Evolutionary conservation across 2,888 invertebrate species (phyloP), one percentile per base, ranked within the genome.

Genomic region (Hololepta plana): DNA sequence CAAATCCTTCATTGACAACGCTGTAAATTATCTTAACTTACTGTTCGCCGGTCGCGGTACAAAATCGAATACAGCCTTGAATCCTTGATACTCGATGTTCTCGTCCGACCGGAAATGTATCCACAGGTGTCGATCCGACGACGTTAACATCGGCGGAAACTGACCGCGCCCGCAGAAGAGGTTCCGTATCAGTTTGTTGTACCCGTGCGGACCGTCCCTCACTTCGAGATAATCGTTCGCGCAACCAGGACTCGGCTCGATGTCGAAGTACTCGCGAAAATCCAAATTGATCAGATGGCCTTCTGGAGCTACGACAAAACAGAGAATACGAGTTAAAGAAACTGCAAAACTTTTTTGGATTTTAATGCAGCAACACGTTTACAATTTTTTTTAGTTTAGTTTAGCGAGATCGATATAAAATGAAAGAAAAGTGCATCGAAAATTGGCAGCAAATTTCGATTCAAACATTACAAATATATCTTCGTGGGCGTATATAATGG

Each of bases 171-270:
- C 81, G 46, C 84, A 85, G 48, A 59, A 76, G 39, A 60, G 64
- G n/a, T 68, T 67, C 25, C 45, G 37, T 34, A 75, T 53, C 33
- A 61, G 51, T 32, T 62, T 62, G 34, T 73, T 72, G 54, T 70
- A 81, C 4, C 80, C 81, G 44, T 77, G 72, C 23, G 71, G 70
- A 2, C 87, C 85, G 48, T 87, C 81, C 28, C 82, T 65, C 28
- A 85, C 69, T 55, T 84, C 82, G 37, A 85, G 59, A 52, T 62
- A 80, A 57, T 87, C 87, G 55, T 74, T 77, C 51, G 67, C 65
- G 52, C 85, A 87, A 29, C 62, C 60, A 17, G 66, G 61, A 20
- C 60, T 60, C 7, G 57, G 55, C 47, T 84, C 84, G 37, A 85
- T 60, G 37, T 70, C 59, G 55, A 85, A 85, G 39, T 64, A 64